phyloP scores from a whole-genome alignment of 2,888 invertebrate species.

The Drosophila subsilvestris region DNA sequence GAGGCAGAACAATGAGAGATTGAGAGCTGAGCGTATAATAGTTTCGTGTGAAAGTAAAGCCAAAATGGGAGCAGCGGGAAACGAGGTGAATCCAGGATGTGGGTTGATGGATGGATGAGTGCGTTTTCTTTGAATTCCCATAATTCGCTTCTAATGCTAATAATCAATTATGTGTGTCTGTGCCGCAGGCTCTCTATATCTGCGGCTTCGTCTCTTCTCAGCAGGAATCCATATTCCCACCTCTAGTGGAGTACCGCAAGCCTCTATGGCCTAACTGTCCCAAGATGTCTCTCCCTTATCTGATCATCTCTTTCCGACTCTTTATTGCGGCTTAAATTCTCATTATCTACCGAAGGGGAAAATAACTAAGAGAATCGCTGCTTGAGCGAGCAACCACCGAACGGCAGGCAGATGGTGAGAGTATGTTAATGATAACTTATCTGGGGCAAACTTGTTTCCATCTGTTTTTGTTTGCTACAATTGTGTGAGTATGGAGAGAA shows the following conservation, averaged over 20 bases:
- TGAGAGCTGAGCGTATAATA: no score
- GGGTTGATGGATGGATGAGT: constrained; percentile 23
- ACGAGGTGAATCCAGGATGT: not conserved
- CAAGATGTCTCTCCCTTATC: constrained; percentile 25
- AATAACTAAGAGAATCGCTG: constrained; percentile 14
- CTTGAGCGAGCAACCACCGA: not conserved
- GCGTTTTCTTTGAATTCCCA: constrained; percentile 53
- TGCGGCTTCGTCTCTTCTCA: no score
- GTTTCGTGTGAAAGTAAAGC: no score
- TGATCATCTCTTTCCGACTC: constrained; percentile 38
- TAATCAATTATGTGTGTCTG: constrained; percentile 60
- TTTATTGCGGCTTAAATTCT: constrained; percentile 75
- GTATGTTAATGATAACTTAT: constrained; percentile 43
- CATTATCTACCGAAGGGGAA: constrained; percentile 52
- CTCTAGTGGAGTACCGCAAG: no score
- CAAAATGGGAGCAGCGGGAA: not conserved
- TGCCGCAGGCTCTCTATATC: constrained; percentile 23
- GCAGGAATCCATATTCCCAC: no score
- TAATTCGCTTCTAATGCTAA: constrained; percentile 69
- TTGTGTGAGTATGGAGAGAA: constrained; percentile 29
- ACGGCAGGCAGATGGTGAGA: constrained; percentile 1
- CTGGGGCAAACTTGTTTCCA: constrained; percentile 32
- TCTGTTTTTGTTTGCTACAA: constrained; percentile 2
- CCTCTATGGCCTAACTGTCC: not conserved
- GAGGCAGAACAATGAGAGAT: no score